Evolutionary conservation across 2,113 vertebrate species (phyloP).

Genomic region (Cebidichthys violaceus): DNA sequence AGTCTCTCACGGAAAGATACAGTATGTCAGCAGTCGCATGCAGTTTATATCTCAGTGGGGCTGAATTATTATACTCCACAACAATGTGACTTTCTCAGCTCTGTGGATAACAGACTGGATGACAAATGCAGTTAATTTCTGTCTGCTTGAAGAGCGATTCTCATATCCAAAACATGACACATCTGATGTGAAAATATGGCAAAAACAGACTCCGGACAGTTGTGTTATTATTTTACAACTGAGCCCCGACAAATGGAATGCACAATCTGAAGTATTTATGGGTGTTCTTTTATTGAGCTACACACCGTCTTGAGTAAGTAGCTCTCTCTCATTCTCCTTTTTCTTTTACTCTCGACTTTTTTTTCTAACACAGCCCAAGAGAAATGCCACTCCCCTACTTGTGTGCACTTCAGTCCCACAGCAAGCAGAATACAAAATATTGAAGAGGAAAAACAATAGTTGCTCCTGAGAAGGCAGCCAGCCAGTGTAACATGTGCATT

Average conservation of each 20-base stretch:
- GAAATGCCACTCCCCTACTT: constrained; percentile 53
- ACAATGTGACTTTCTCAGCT: constrained; percentile 49
- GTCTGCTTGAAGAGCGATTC: constrained; percentile 38
- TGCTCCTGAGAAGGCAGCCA: constrained; percentile 65
- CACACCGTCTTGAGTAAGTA: constrained; percentile 34
- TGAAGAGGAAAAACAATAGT: constrained; percentile 57
- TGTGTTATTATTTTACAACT: constrained; percentile 47
- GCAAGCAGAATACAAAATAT: constrained; percentile 47
- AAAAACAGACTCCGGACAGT: constrained; percentile 40
- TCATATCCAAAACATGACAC: constrained; percentile 36
- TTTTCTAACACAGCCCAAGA: constrained; percentile 39
- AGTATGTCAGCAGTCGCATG: constrained; percentile 55
- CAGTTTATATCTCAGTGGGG: constrained; percentile 49
- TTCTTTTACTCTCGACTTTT: constrained; percentile 20
- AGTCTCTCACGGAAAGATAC: constrained; percentile 52
- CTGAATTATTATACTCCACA: constrained; percentile 54
- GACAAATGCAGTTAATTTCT: constrained; percentile 63
- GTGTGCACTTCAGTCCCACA: constrained; percentile 44
- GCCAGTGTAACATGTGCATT: constrained; percentile 71
- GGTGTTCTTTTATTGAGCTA: constrained; percentile 43
- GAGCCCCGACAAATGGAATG: constrained; percentile 45
- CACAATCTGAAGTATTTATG: constrained; percentile 57
- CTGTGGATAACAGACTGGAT: constrained; percentile 30
- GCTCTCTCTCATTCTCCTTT: constrained; percentile 33
- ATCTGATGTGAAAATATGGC: constrained; percentile 44